Conservation (phyloP, 2,888 invertebrate species). For the Ramazzottius varieornatus region DNA sequence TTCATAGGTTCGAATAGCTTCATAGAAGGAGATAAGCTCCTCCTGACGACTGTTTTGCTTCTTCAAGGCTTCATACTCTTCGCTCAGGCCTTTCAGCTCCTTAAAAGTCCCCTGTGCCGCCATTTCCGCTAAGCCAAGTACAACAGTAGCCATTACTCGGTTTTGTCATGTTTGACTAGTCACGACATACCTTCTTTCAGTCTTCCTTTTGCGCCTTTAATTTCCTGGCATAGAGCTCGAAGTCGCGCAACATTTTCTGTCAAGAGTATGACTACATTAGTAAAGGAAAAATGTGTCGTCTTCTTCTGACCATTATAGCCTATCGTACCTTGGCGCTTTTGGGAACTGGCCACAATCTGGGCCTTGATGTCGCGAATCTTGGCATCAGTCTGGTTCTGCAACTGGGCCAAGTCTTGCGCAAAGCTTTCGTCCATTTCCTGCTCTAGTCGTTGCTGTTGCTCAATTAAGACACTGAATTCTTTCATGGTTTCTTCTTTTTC, state of each 20-base stretch:
- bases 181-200: background rate
- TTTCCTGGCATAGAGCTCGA: background rate
- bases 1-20: background rate
- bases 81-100: background rate
- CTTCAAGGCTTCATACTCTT: background rate
- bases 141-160: too few relatives aligned
- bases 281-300: background rate
- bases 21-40: background rate
- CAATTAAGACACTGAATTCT: background rate
- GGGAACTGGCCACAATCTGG: background rate
- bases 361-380: background rate
- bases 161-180: too few relatives aligned
- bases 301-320: background rate
- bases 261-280: background rate
- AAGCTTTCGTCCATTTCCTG: background rate
- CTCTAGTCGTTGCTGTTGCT: background rate
- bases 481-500: background rate
- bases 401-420: background rate
- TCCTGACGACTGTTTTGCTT: background rate
- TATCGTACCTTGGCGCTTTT: background rate
- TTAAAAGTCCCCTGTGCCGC: background rate
- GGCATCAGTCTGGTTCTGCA: background rate
- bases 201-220: background rate
- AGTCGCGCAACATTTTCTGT: background rate
- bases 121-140: background rate